These are phyloP conservation scores for Caenorhabditis plicata DNA, from an alignment of 2,888 invertebrate genomes.

Conservation along the genomic window DNA sequence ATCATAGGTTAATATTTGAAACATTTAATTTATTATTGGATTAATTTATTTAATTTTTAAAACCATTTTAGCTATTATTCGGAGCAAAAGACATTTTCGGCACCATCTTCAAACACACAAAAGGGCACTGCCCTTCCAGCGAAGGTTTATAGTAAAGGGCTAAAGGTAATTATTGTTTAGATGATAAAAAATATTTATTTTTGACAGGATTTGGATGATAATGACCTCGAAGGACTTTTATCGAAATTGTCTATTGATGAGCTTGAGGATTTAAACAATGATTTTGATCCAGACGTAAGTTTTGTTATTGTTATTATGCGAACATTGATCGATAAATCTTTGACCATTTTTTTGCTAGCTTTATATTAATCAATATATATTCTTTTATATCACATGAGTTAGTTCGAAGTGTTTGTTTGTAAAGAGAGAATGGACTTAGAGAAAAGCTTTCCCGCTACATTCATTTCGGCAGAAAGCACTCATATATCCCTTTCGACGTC, in stretches of 20 bases:
- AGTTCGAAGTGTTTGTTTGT: too few relatives aligned
- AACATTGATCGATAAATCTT: neutral
- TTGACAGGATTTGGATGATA: conserved; percentile 62
- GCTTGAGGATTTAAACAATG: conserved; percentile 92
- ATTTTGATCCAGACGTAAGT: conserved; percentile 95
- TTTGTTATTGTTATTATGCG: neutral
- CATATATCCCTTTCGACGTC: too few relatives aligned
- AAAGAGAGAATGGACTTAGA: too few relatives aligned
- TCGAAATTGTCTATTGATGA: conserved; percentile 90
- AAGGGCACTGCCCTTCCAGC: conserved; percentile 28
- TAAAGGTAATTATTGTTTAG: conserved; percentile 25
- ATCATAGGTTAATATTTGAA: conserved; percentile 27
- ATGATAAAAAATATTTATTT: conserved; percentile 5
- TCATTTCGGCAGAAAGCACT: too few relatives aligned
- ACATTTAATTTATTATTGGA: neutral
- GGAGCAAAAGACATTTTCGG: conserved; percentile 58
- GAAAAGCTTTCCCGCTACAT: too few relatives aligned
- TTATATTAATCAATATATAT: too few relatives aligned
- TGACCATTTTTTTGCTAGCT: too few relatives aligned
- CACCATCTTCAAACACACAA: conserved; percentile 41
- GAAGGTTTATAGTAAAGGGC: conserved; percentile 55
- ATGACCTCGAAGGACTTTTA: conserved; percentile 88
- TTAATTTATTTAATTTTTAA: neutral
- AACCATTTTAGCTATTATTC: conserved; percentile 58
- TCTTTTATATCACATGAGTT: too few relatives aligned